These are phyloP conservation scores for Champsocephalus gunnari DNA, from an alignment of 2,797 vertebrate species.

Conservation along the genomic window DNA sequence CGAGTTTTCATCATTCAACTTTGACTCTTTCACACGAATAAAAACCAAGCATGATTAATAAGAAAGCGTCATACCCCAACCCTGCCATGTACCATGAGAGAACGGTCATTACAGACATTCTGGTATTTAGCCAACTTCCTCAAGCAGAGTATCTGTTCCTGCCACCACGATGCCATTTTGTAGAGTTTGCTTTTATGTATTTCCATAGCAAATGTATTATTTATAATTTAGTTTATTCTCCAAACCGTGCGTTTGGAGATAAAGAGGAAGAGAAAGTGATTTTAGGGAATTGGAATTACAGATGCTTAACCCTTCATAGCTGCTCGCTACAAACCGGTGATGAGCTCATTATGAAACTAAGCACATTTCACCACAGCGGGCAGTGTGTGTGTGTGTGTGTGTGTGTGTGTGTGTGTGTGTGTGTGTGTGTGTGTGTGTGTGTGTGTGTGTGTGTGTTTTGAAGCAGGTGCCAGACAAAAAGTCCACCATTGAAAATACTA, in stretches of 20 bases:
- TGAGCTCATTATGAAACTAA: constrained; percentile 64
- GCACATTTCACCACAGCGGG: neutral
- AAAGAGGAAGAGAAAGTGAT: constrained; percentile 70
- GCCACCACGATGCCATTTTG: neutral
- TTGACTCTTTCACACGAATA: too few species aligned
- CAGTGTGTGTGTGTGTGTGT: neutral
- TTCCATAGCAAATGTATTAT: neutral
- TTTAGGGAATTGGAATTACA: constrained; percentile 68
- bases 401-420: neutral
- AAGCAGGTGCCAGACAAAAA: too few species aligned
- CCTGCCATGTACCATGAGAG: too few species aligned
- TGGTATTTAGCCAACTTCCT: too few species aligned
- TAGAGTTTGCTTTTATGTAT: neutral
- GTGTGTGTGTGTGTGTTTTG: too few species aligned
- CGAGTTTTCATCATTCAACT: too few species aligned
- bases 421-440: too few species aligned
- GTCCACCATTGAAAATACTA: too few species aligned
- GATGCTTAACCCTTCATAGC: constrained; percentile 10
- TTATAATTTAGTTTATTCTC: constrained; percentile 7
- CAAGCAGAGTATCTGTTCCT: too few species aligned
- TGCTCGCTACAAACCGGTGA: neutral
- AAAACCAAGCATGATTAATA: too few species aligned
- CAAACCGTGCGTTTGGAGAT: neutral
- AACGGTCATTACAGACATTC: too few species aligned
- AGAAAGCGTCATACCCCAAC: too few species aligned